Conservation (phyloP, 2,113 vertebrate species). For the Corythoichthys haematopterus region DNA sequence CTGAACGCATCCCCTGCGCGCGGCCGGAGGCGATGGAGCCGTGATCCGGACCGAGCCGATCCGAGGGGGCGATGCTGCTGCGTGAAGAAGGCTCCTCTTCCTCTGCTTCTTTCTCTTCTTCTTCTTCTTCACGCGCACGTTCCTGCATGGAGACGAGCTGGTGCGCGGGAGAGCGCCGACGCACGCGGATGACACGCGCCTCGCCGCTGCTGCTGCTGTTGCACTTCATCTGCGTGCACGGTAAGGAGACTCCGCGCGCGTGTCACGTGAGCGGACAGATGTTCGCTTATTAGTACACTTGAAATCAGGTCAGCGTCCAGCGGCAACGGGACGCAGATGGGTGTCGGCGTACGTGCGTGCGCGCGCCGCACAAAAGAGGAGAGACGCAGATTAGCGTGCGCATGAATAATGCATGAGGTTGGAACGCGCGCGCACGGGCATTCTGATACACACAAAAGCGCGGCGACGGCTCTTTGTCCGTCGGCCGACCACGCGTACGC, state of each 20-base stretch:
- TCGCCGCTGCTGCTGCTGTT: constrained; percentile 33
- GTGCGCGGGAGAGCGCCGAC: constrained; percentile 64
- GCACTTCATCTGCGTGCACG: constrained; percentile 62
- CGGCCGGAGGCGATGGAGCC: background rate
- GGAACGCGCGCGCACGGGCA: constrained; percentile 35
- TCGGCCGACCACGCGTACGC: background rate
- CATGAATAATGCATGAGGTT: constrained; percentile 65
- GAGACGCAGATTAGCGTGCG: constrained; percentile 55
- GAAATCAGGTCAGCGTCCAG: constrained; percentile 5
- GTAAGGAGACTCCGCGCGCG: constrained; percentile 55
- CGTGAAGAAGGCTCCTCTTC: constrained; percentile 7
- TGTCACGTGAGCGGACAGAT: constrained; percentile 1
- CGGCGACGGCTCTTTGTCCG: constrained; percentile 2
- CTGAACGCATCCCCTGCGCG: background rate
- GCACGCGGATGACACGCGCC: constrained; percentile 60
- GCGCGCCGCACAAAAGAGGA: constrained; percentile 63
- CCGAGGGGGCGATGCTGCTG: constrained; percentile 20
- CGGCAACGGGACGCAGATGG: background rate
- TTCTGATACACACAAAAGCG: constrained; percentile 51
- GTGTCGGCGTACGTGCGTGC: constrained; percentile 21
- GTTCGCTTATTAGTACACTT: constrained; percentile 1
- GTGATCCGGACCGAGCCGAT: constrained; percentile 19
- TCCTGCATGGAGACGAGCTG: constrained; percentile 51
- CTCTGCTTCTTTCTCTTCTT: background rate
- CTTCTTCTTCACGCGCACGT: constrained; percentile 1